Base-by-base conservation (phyloP, 2,797 vertebrate genomes). In the Eidolon dupreanum region DNA sequence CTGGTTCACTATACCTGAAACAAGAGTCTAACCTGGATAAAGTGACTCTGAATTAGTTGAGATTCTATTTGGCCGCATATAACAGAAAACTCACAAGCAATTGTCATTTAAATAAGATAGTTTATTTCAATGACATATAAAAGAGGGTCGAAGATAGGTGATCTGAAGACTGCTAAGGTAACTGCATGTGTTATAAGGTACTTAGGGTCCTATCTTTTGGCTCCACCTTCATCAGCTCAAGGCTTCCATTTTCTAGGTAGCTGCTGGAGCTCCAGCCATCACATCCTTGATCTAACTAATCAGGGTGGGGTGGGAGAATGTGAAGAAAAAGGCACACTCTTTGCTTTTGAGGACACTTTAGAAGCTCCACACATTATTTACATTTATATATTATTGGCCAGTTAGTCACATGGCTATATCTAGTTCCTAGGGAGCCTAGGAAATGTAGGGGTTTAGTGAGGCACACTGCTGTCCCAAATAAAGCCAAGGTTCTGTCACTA, bases 301-400 rank as follows among this genome's bases (percentile, higher is more conserved):
- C n/a, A 51, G 71, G 19, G 70, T 20, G 9, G 17, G 43, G 8
- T 22, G 24, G 2, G 1, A 22, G 46, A 28, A 36, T 51, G 33
- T 36, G 12, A 15, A 19, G 31, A 84, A 28, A 89, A 94, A 89
- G 61, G 36, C n/a, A 70, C 8, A 51, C 16, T 33, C 43, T n/a
- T 81, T 33, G 66, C 43, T 90, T 90, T 86, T 73, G 70, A 90
- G 77, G 36, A 92, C 68, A 95, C 22, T 90, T 93, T 65, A 82
- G 59, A 89, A 96, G 13, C 36, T 36, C 36, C 51, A 81, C 36
- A 49, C 41, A 92, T 49, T 15, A 49, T 20, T 38, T 86, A 55
- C 26, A 88, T 28, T 95, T 78, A 55, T 3, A 46, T 65, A 22
- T 85, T 20, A 16, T 22, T 70, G 66, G 22, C 55, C 55, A 85